Evolutionary conservation across 2,113 vertebrate genomes (phyloP).

Genomic region (Myxocyprinus asiaticus): DNA sequence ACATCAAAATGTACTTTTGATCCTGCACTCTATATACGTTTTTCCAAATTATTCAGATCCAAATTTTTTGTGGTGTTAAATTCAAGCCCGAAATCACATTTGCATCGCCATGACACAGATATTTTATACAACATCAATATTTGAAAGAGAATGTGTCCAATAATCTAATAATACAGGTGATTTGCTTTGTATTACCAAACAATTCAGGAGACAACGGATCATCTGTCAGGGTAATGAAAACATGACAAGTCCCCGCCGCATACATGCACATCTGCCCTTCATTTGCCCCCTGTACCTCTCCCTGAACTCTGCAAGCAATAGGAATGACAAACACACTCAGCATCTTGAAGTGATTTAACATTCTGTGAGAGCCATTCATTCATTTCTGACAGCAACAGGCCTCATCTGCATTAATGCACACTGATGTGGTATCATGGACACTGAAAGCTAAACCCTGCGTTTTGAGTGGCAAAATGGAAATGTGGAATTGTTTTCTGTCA

Average conservation of each 20-base stretch:
- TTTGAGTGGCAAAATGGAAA: constrained; percentile 33
- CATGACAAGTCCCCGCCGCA: constrained; percentile 55
- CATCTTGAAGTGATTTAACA: constrained; percentile 51
- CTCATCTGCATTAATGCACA: constrained; percentile 36
- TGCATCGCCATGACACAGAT: constrained; percentile 45
- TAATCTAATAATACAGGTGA: constrained; percentile 58
- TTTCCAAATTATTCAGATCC: not conserved
- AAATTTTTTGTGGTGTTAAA: not conserved
- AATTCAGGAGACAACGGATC: constrained; percentile 58
- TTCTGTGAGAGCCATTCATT: constrained; percentile 49
- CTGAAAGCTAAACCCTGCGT: not conserved
- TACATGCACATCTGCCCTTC: constrained; percentile 62
- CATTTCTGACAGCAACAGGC: constrained; percentile 32
- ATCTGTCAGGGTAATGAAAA: constrained; percentile 66
- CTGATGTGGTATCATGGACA: not conserved
- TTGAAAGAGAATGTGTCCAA: constrained; percentile 52
- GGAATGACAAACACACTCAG: constrained; percentile 53
- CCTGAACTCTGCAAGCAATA: constrained; percentile 51
- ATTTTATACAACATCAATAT: constrained; percentile 62
- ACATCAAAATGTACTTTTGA: not conserved
- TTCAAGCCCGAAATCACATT: constrained; percentile 7
- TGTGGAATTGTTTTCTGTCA: constrained; percentile 19
- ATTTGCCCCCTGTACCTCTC: constrained; percentile 58
- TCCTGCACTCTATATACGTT: not conserved
- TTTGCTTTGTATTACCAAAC: constrained; percentile 59